A percentile compares a stretch with the other conserved stretches of the same genome.
Conservation (phyloP, 2,797 vertebrate species). For the Chanos chanos region DNA sequence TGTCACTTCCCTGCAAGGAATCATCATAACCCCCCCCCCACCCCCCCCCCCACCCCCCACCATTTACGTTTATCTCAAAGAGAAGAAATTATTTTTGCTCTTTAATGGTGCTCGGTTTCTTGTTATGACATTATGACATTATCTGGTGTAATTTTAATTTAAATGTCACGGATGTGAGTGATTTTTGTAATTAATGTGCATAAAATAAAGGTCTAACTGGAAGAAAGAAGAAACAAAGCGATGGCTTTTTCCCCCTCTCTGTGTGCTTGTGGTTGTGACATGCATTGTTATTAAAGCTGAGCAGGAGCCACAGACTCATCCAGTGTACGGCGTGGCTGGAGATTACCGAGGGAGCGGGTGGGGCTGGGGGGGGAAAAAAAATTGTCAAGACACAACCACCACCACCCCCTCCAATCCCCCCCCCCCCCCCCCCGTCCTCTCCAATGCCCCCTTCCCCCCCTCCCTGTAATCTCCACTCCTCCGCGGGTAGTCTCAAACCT, state of each 20-base stretch:
- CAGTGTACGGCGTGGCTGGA: constrained; percentile 51
- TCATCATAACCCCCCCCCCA: constrained; percentile 21
- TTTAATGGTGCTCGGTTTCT: constrained; percentile 62
- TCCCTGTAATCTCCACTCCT: constrained; percentile 72
- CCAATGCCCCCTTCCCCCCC: constrained; percentile 54
- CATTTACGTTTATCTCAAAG: constrained; percentile 61
- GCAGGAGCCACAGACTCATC: constrained; percentile 22
- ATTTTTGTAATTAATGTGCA: constrained; percentile 66
- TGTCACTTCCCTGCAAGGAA: constrained; percentile 45
- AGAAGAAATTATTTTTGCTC: constrained; percentile 61
- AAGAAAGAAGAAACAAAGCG: constrained; percentile 55
- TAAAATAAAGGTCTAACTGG: constrained; percentile 51
- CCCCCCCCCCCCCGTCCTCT: constrained; percentile 1
- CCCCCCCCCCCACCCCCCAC: constrained; percentile 27
- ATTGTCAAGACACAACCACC: constrained; percentile 63
- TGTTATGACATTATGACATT: constrained; percentile 70
- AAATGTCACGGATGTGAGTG: constrained; percentile 68
- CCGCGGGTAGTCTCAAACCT: constrained; percentile 76
- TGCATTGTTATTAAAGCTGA: constrained; percentile 62
- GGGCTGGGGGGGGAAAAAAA: constrained; percentile 51
- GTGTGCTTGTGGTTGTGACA: constrained; percentile 42
- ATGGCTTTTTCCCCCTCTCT: constrained; percentile 35
- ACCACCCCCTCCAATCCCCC: constrained; percentile 47
- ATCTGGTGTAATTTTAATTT: constrained; percentile 73
- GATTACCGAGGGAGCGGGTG: constrained; percentile 59